A percentile compares a stretch with the other conserved stretches of the same genome.
These are phyloP conservation scores for Sparus aurata DNA, from an alignment of 2,797 vertebrate species.

Conservation along the genomic window DNA sequence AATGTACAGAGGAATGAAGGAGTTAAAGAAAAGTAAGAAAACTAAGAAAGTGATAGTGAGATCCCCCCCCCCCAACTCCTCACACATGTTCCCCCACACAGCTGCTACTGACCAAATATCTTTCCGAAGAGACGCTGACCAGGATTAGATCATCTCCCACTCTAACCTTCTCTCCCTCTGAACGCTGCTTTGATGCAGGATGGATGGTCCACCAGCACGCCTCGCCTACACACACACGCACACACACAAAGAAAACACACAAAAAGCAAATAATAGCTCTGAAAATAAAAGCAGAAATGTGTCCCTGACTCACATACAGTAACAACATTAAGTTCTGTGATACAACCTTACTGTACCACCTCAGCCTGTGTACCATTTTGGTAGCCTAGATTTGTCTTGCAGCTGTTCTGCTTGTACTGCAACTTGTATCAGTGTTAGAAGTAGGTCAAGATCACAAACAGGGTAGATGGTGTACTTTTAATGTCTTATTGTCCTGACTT, in stretches of 20 bases:
- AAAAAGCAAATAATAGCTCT: background rate
- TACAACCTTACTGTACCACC: background rate
- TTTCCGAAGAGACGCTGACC: conserved; percentile 96
- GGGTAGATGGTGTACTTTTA: background rate
- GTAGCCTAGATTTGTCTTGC: conserved; percentile 30
- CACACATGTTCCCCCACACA: conserved; percentile 20
- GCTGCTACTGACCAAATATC: conserved; percentile 92
- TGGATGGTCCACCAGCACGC: conserved; percentile 99
- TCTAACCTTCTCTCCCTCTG: conserved; percentile 96
- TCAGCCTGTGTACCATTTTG: conserved; percentile 16
- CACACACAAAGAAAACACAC: conserved; percentile 17
- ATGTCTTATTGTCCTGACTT: conserved; percentile 20
- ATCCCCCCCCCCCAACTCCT: background rate
- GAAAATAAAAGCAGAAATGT: conserved; percentile 5
- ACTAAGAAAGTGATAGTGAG: background rate
- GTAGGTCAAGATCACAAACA: conserved; percentile 44
- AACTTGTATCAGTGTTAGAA: conserved; percentile 20
- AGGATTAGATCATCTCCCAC: conserved; percentile 97
- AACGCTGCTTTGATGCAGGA: conserved; percentile 96
- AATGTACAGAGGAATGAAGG: background rate
- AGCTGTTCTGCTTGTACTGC: conserved; percentile 21
- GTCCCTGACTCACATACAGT: background rate
- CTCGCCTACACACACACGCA: conserved; percentile 85
- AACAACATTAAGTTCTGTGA: conserved; percentile 4
- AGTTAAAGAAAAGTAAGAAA: background rate